These are phyloP conservation scores for Pteruthius melanotis DNA, from an alignment of 2,113 vertebrate genomes.

Conservation along the genomic window DNA sequence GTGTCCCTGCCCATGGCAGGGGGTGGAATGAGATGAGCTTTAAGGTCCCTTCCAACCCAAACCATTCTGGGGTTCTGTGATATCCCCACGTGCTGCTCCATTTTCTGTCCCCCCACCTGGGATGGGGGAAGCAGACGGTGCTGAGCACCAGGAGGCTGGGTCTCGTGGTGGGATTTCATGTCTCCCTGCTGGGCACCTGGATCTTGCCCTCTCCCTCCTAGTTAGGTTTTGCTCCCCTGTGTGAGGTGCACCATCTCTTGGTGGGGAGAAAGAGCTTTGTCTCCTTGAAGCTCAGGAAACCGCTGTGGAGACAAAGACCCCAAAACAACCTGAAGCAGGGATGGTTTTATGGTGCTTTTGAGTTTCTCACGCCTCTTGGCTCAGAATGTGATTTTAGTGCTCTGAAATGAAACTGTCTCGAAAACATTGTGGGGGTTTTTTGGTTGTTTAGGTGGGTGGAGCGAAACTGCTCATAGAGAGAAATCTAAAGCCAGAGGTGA, in stretches of 20 bases:
- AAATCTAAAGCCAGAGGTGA: neutral
- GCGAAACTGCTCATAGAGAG: neutral
- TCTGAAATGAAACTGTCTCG: neutral
- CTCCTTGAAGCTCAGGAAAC: neutral
- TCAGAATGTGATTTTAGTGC: neutral
- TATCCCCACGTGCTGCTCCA: rapidly evolving
- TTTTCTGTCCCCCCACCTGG: neutral
- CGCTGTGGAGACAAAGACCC: neutral
- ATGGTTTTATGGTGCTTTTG: neutral
- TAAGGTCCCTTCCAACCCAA: neutral
- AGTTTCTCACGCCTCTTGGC: neutral
- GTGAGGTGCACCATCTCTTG: neutral
- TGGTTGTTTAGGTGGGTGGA: neutral
- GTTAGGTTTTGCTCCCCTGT: neutral
- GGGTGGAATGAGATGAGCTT: neutral
- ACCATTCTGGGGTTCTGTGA: neutral
- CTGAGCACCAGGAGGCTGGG: neutral
- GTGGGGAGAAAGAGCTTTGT: neutral
- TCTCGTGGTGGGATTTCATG: rapidly evolving
- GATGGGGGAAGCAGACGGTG: rapidly evolving
- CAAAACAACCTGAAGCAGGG: neutral
- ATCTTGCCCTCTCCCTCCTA: neutral
- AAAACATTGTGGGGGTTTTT: neutral
- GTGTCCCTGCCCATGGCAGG: neutral
- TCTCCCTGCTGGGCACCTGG: neutral